Evolutionary conservation across 2,797 vertebrate species (phyloP).

Genomic region (Rhinella marina): DNA sequence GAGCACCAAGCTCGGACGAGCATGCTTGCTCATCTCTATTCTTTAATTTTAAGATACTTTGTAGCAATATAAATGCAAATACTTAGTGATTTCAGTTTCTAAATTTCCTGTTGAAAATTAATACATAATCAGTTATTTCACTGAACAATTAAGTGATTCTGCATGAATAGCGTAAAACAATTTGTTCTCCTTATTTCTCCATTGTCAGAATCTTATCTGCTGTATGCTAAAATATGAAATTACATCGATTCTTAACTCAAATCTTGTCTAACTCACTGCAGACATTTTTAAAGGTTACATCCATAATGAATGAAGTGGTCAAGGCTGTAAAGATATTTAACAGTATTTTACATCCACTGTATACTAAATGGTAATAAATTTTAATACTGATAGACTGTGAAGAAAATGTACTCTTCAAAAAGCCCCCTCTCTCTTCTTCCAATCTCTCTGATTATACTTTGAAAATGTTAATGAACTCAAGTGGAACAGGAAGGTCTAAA

Average conservation of each 20-base stretch:
- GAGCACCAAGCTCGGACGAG: too few species aligned
- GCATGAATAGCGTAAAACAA: conserved; percentile 9
- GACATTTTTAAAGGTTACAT: conserved; percentile 44
- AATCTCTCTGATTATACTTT: background rate
- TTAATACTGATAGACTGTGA: background rate
- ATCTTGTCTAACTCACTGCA: conserved; percentile 13
- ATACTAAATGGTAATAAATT: background rate
- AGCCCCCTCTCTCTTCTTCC: background rate
- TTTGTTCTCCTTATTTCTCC: conserved; percentile 30
- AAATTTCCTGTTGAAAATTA: conserved; percentile 16
- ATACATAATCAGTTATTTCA: conserved; percentile 25
- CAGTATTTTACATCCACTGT: background rate
- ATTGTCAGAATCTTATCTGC: conserved; percentile 24
- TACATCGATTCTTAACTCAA: conserved; percentile 38
- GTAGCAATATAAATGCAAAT: background rate
- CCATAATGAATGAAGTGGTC: conserved; percentile 45
- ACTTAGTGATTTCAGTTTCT: background rate
- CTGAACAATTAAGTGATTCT: background rate
- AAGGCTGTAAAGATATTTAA: conserved; percentile 23
- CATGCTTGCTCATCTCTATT: too few species aligned
- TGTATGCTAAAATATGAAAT: conserved; percentile 23
- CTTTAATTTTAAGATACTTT: background rate
- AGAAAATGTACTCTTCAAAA: background rate
- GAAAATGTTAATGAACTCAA: too few species aligned
- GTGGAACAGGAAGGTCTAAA: too few species aligned